Base-by-base conservation (phyloP, 2,888 invertebrate genomes). In the Hirtodrosophila alboralis region DNA sequence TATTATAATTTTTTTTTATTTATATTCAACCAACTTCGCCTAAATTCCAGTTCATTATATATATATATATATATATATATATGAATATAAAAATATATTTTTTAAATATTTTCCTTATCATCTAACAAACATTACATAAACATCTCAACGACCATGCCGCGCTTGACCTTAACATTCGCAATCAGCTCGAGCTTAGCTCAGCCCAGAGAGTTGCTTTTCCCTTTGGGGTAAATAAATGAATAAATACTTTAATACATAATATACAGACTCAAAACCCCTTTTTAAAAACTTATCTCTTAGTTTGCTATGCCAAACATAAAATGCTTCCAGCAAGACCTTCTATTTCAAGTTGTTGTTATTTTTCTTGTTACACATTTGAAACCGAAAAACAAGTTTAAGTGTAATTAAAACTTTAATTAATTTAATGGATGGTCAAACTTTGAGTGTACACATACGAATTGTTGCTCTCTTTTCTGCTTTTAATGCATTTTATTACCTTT, bases 121-220 rank as follows among this genome's bases (percentile, higher is more conserved):
- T 43, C 21, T 30, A 27, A 27, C 27, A 41, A 10, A 10, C 34
- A 44, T 58, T 58, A 58, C 52, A 58, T 51, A 52, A 58, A 44
- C 41, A 36, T 12, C 38, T 36, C 18, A 26, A 26, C 38, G 10
- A 13, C 16, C n/a, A 28, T 6, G 23, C 23, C 3, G 23, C 6
- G 21, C 53, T 59, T 69, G 69, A 69, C 69, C 69, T 69, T 69
- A 69, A 66, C 69, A 69, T 62, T 69, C 53, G 53, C 62, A 69
- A 65, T 65, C 66, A 66, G 69, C 37, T 54, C n/a, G n/a, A 30
- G 53, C 34, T 51, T n/a, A 14, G 28, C 14, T 40, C 31, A 27
- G 13, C 30, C 12, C 23, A 23, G 12, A 28, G 30, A 28, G 16
- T 9, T 21, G 36, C 7, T 44, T 51, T 31, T 33, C 43, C 30